Evolutionary conservation across 2,113 vertebrate species (phyloP), one percentile per base, ranked within the genome.

Genomic region (Microcebus griseorufus): DNA sequence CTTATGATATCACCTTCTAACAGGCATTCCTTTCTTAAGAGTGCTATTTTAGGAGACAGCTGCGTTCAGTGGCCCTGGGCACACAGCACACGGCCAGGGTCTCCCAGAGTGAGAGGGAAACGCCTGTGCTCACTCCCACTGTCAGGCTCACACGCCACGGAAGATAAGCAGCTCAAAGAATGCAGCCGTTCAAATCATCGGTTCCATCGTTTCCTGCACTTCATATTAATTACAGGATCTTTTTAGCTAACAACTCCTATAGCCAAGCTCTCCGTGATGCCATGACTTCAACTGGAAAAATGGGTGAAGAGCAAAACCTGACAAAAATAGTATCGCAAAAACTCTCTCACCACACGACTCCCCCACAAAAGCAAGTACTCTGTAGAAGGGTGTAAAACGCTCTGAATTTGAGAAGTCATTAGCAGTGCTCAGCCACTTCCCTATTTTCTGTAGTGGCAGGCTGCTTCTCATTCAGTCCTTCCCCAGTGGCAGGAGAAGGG

Each of bases 181-280:
- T 2, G 69, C 39, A 37, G 88, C 83, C 93, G 97, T 97, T 97
- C 92, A 97, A 51, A 90, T 96, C 90, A 95, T 88, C 70, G 83
- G 90, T 96, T 83, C 98, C 89, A 86, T 97, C 20, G 0, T 86
- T 98, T 98, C 98, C 97, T 96, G 92, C 86, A 96, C 89, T 96
- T 98, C 93, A 53, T 96, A 97, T 95, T 97, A 98, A 98, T 98
- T 93, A 98, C 89, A 97, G 89, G 94, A 96, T 97, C 94, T 97
- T 94, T 96, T 88, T 73, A 37, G 81, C 32, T 95, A 95, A 76
- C 93, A 97, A 48, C 58, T 90, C 86, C 73, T 96, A 23, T 25
- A 48, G 42, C 32, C n/a, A 88, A 95, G 89, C 48, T 95, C 83
- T 69, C 82, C 27, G 51, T 3, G 32, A 86, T 1, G 11, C 62